Evolutionary conservation across 2,113 vertebrate species (phyloP).

Genomic region (Sclerurus mexicanus): DNA sequence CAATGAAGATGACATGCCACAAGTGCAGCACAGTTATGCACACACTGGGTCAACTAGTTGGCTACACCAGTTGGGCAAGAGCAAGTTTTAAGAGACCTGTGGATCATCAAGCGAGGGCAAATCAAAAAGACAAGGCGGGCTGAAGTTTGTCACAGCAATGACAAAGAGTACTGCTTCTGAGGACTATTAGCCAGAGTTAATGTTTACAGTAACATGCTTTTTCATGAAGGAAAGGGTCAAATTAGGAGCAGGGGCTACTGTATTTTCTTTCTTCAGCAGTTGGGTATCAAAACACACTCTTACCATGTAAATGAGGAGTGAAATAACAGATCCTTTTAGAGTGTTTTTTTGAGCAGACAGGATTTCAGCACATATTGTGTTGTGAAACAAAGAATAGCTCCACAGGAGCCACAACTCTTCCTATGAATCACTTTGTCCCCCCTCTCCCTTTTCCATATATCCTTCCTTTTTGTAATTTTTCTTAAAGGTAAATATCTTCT

Average conservation of each 20-base stretch:
- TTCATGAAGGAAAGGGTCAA: constrained; percentile 16
- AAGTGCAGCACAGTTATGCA: background rate
- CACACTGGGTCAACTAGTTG: rapidly evolving
- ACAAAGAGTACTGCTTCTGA: background rate
- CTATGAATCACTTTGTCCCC: background rate
- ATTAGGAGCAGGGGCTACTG: background rate
- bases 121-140: background rate
- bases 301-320: constrained; percentile 3
- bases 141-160: background rate
- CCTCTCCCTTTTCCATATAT: background rate
- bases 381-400: constrained; percentile 44
- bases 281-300: background rate
- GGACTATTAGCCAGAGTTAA: background rate
- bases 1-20: background rate
- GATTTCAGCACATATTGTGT: constrained; percentile 13
- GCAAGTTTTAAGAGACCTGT: background rate
- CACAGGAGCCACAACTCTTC: constrained; percentile 11
- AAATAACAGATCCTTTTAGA: constrained; percentile 23
- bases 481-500: background rate
- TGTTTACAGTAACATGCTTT: constrained; percentile 15
- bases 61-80: background rate
- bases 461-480: background rate
- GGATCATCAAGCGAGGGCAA: background rate
- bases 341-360: constrained; percentile 14
- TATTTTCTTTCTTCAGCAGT: constrained; percentile 9